A percentile compares a stretch with the other conserved stretches of the same genome.
These are phyloP conservation scores for Prorops nasuta DNA, from an alignment of 1,140 invertebrate species.

Conservation along the genomic window DNA sequence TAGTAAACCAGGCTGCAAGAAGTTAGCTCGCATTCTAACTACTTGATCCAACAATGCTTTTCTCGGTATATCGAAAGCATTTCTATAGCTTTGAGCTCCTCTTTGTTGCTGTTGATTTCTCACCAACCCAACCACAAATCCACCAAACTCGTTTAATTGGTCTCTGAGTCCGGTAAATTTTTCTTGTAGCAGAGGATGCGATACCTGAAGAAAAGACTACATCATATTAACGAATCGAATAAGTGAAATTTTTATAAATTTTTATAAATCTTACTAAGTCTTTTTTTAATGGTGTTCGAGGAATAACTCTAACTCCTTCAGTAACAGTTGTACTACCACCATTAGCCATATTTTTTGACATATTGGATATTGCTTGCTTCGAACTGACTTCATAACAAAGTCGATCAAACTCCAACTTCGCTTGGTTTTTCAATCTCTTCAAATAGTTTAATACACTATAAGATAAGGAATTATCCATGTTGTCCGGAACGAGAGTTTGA, in stretches of 20 bases:
- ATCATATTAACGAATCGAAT: neutral
- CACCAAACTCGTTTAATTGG: constrained; percentile 83
- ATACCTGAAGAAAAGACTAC: constrained; percentile 39
- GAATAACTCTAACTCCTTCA: constrained; percentile 73
- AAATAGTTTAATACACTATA: constrained; percentile 93
- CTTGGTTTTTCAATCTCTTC: constrained; percentile 93
- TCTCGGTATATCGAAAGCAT: constrained; percentile 94
- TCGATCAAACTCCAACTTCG: constrained; percentile 92
- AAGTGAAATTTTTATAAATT: neutral
- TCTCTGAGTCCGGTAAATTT: constrained; percentile 79
- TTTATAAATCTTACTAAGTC: constrained; percentile 62
- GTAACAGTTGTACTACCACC: constrained; percentile 50
- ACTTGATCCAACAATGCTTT: constrained; percentile 89
- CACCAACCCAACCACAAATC: constrained; percentile 75
- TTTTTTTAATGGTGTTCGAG: constrained; percentile 67
- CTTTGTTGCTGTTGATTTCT: constrained; percentile 62
- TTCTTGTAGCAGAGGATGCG: constrained; percentile 78
- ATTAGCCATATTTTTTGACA: constrained; percentile 55
- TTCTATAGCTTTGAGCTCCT: constrained; percentile 79
- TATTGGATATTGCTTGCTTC: constrained; percentile 55
- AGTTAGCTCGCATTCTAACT: constrained; percentile 91
- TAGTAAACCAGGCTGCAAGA: constrained; percentile 75
- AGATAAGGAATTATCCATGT: constrained; percentile 88
- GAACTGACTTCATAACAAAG: constrained; percentile 75
- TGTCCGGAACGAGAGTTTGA: constrained; percentile 84